A percentile compares a stretch with the other conserved stretches of the same genome.
These are phyloP conservation scores for Myiozetetes cayanensis DNA, from an alignment of 2,113 vertebrate species.

Conservation along the genomic window DNA sequence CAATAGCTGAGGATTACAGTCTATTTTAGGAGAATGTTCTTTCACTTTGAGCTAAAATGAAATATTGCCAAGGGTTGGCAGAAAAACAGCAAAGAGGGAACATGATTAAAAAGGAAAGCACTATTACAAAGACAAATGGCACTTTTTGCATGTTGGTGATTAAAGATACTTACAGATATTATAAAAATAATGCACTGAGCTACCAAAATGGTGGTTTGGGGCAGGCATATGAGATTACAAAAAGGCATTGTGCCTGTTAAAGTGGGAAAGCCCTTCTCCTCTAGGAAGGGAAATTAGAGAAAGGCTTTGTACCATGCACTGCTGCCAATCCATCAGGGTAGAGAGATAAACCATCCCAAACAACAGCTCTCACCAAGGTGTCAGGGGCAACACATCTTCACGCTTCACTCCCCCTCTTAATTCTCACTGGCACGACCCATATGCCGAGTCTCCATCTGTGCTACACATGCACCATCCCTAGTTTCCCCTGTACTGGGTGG, in stretches of 20 bases:
- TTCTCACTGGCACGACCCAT: background rate
- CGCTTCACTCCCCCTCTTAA: background rate
- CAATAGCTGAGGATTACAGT: slow-evolving; percentile 61
- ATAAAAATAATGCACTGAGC: slow-evolving; percentile 10
- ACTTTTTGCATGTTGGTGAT: slow-evolving; percentile 13
- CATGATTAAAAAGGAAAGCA: slow-evolving; percentile 50
- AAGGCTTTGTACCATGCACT: background rate
- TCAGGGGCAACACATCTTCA: background rate
- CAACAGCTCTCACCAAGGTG: background rate
- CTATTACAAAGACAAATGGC: slow-evolving; percentile 50
- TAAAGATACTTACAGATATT: slow-evolving; percentile 5
- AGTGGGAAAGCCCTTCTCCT: background rate
- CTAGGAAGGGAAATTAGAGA: background rate
- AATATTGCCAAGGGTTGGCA: slow-evolving; percentile 49
- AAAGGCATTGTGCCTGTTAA: background rate
- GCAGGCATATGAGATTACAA: background rate
- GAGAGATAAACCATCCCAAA: background rate
- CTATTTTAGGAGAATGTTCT: slow-evolving; percentile 65
- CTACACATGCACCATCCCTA: background rate
- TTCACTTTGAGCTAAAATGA: slow-evolving; percentile 48
- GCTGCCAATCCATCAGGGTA: background rate
- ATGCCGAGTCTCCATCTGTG: background rate
- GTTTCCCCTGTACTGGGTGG: fast-evolving
- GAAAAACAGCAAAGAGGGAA: slow-evolving; percentile 57
- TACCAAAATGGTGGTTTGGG: background rate